These are phyloP conservation scores for Phlogophora meticulosa DNA, from an alignment of 2,888 invertebrate species.

Conservation along the genomic window DNA sequence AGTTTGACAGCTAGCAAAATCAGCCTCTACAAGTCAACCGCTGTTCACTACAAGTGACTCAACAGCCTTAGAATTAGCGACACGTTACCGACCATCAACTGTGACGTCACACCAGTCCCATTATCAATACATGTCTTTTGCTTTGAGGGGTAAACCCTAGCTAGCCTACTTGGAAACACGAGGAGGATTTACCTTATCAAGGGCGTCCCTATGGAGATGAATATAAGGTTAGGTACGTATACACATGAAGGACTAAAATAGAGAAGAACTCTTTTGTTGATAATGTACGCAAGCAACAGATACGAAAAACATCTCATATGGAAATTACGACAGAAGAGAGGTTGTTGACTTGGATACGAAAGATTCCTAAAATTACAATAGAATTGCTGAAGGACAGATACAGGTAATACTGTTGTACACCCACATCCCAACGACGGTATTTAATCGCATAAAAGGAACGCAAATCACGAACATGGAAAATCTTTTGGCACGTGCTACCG, in stretches of 20 bases:
- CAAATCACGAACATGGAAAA: background rate
- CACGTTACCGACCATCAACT: background rate
- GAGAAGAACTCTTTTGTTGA: background rate
- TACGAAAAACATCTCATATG: background rate
- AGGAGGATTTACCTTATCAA: background rate
- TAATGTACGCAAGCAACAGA: background rate
- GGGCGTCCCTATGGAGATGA: background rate
- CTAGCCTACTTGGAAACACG: background rate
- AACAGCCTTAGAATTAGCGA: background rate
- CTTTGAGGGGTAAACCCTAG: slow-evolving; percentile 12
- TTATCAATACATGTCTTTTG: slow-evolving; percentile 9
- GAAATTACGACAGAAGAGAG: background rate
- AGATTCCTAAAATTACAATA: background rate
- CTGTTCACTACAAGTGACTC: background rate
- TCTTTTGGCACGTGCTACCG: background rate
- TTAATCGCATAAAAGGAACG: background rate
- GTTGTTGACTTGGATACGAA: background rate
- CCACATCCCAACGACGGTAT: background rate
- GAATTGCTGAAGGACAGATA: background rate
- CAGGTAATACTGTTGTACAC: background rate
- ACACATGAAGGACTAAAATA: background rate
- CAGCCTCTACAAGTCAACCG: background rate
- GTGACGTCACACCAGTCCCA: background rate
- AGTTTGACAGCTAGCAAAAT: no score
- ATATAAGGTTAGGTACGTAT: slow-evolving; percentile 1